These are phyloP conservation scores for Sycophaga agraensis DNA, from an alignment of 1,140 invertebrate genomes.

Conservation along the genomic window DNA sequence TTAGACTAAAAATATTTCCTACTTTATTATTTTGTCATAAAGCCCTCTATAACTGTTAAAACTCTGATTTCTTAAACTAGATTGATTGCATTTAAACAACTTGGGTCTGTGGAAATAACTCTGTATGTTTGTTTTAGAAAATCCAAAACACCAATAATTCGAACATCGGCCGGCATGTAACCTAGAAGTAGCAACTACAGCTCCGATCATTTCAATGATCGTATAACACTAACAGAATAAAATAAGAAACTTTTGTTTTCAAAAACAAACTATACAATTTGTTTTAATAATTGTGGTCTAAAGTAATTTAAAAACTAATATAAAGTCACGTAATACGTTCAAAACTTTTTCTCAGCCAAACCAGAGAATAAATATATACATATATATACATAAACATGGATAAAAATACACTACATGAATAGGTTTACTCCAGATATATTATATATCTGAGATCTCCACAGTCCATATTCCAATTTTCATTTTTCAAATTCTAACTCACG, in stretches of 20 bases:
- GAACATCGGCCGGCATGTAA: background rate
- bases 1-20: constrained; percentile 1
- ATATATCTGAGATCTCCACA: too few relatives aligned
- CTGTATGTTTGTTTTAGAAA: constrained; percentile 1
- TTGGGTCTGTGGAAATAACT: background rate
- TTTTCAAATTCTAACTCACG: too few relatives aligned
- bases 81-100: background rate
- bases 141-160: background rate
- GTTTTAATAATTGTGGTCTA: too few relatives aligned
- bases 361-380: too few relatives aligned
- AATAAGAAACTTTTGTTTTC: background rate
- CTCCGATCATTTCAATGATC: constrained; percentile 11
- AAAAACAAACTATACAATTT: background rate
- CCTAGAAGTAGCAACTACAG: background rate
- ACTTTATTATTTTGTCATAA: background rate
- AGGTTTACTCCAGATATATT: too few relatives aligned
- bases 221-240: background rate
- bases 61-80: background rate
- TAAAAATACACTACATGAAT: too few relatives aligned
- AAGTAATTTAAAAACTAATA: too few relatives aligned
- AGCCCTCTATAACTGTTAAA: background rate
- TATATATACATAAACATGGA: too few relatives aligned
- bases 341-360: too few relatives aligned
- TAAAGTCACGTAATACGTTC: too few relatives aligned
- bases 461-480: too few relatives aligned